A percentile compares a stretch with the other conserved stretches of the same genome.
These are phyloP conservation scores for Stenotaenia linearis DNA, from an alignment of 2,888 invertebrate genomes.

Conservation along the genomic window DNA sequence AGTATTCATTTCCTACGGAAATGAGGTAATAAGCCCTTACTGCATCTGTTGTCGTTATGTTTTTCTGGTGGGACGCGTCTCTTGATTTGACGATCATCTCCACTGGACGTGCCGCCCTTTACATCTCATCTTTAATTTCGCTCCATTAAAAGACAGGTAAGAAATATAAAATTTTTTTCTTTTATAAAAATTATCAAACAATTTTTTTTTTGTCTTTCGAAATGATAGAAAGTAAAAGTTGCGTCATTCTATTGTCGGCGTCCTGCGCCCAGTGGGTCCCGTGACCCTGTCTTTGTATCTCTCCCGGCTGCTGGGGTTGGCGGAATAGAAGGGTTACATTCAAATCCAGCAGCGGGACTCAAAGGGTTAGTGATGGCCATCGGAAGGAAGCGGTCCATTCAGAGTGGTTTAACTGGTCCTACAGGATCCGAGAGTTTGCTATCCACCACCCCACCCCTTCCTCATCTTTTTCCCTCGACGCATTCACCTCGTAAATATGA, in stretches of 20 bases:
- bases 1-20: constrained; percentile 26
- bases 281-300: constrained; percentile 28
- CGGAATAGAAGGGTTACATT: constrained; percentile 28
- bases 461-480: neutral
- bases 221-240: neutral
- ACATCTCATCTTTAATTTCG: constrained; percentile 6
- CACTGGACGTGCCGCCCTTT: neutral
- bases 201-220: no score
- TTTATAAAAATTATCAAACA: neutral
- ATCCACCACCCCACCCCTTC: neutral
- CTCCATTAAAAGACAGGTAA: neutral
- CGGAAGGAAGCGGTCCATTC: constrained; percentile 28
- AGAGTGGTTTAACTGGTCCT: constrained; percentile 24
- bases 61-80: constrained; percentile 20
- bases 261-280: constrained; percentile 21
- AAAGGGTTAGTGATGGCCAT: constrained; percentile 30
- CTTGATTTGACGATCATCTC: constrained; percentile 10
- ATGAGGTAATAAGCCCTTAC: constrained; percentile 23
- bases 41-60: constrained; percentile 19
- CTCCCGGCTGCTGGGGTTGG: neutral
- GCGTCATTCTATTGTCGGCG: constrained; percentile 4
- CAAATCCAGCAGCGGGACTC: constrained; percentile 18
- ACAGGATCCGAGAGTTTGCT: constrained; percentile 3
- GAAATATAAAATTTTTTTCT: neutral
- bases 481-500: constrained; percentile 19